Base-by-base conservation (phyloP, 1,140 invertebrate genomes). In the Apis cerana region DNA sequence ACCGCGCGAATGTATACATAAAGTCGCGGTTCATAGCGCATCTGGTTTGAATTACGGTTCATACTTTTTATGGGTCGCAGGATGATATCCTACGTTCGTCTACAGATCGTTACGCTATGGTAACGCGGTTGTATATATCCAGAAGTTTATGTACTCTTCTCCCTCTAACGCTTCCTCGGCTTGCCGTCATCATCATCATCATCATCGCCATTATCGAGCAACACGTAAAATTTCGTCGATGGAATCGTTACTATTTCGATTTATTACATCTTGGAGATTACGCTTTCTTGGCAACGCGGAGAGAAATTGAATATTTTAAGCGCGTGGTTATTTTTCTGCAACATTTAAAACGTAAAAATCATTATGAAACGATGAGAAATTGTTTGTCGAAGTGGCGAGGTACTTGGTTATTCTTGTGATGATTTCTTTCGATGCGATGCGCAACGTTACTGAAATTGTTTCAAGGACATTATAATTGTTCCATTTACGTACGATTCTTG, bases 21-120 rank as follows among this genome's bases (percentile, higher is more conserved):
- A 91, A 85, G 84, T 89, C 76, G 62, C 72, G 82, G 84, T 90
- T 91, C 85, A 88, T 88, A 70, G 78, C 65, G 83, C 85, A 91
- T 90, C 86, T 90, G 89, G 80, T 58, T 89, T 88, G 83, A 91
- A 83, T 91, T 90, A 90, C 74, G 74, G 43, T 85, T 77, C 80
- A 61, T 61, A 77, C 59, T 88, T 90, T 87, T 88, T 87, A 61
- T 48, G 27, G 10, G 82, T 19, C 59, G 43, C 72, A 59, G 54
- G 67, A 62, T 71, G 58, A 64, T 61, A 78, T 82, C 67, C 67
- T 82, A 78, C n/a, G 50, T 78, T 70, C 80, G 56, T 78, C 74
- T 70, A 69, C 75, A 62, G 75, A 21, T 71, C 50, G 58, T 78
- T 82, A 75, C 80, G 61, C 23, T 58, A 27, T 17, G 50, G 58